These are phyloP conservation scores for Portunus trituberculatus DNA, from an alignment of 1,140 invertebrate species.

Conservation along the genomic window DNA sequence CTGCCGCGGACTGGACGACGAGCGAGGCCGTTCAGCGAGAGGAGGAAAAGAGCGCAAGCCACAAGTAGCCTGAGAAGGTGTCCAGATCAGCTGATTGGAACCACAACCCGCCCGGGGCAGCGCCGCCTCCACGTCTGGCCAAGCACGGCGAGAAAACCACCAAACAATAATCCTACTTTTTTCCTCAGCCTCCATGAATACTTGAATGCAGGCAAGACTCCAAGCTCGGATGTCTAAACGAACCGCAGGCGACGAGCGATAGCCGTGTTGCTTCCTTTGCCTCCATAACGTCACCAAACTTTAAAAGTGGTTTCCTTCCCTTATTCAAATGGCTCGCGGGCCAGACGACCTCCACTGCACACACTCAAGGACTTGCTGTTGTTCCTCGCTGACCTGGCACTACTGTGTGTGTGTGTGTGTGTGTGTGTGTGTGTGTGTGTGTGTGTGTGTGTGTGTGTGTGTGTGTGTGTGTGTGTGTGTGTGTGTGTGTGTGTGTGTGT, in stretches of 20 bases:
- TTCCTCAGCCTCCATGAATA: neutral
- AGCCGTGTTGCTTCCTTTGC: neutral
- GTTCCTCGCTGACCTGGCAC: too few species aligned
- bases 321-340: neutral
- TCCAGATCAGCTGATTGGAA: too few species aligned
- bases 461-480: neutral
- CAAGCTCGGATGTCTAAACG: neutral
- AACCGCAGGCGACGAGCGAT: neutral
- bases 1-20: neutral
- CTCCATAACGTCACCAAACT: neutral
- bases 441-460: neutral
- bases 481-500: conserved; percentile 14
- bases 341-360: neutral
- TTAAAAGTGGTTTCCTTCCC: neutral
- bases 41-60: neutral
- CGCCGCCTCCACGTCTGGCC: too few species aligned
- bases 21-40: neutral
- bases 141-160: neutral
- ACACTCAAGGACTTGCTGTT: neutral
- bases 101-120: too few species aligned
- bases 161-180: neutral
- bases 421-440: conserved; percentile 9
- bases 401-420: neutral
- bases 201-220: neutral
- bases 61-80: neutral